These are phyloP conservation scores for Craseonycteris thonglongyai DNA, from an alignment of 2,113 vertebrate species.

Conservation along the genomic window DNA sequence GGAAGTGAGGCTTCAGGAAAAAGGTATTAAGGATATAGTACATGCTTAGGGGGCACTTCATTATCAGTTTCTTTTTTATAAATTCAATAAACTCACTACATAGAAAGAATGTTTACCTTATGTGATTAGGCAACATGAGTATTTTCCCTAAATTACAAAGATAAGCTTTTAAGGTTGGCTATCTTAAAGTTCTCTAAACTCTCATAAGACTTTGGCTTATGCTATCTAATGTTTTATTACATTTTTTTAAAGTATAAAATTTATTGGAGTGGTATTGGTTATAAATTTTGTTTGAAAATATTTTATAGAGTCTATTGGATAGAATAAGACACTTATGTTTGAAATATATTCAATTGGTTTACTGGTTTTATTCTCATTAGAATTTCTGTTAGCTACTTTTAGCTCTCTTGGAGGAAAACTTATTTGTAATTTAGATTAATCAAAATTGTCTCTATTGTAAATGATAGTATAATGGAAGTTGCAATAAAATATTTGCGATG, in stretches of 20 bases:
- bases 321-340: background rate
- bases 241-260: no score
- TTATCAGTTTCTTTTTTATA: conserved; percentile 16
- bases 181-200: background rate
- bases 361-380: conserved; percentile 28
- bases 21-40: background rate
- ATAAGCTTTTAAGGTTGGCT: background rate
- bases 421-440: background rate
- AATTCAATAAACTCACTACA: background rate
- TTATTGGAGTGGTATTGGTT: no score
- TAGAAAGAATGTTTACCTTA: conserved; percentile 10
- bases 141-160: conserved; percentile 29
- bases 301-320: background rate
- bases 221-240: background rate
- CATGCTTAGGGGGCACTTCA: background rate
- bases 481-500: background rate
- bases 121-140: background rate
- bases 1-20: conserved; percentile 56
- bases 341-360: background rate
- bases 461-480: background rate
- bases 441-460: background rate
- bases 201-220: background rate
- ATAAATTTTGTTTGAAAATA: background rate
- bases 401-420: background rate
- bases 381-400: conserved; percentile 1